phyloP scores from a whole-genome alignment of 2,113 vertebrate species.

The Heterocephalus glaber region DNA sequence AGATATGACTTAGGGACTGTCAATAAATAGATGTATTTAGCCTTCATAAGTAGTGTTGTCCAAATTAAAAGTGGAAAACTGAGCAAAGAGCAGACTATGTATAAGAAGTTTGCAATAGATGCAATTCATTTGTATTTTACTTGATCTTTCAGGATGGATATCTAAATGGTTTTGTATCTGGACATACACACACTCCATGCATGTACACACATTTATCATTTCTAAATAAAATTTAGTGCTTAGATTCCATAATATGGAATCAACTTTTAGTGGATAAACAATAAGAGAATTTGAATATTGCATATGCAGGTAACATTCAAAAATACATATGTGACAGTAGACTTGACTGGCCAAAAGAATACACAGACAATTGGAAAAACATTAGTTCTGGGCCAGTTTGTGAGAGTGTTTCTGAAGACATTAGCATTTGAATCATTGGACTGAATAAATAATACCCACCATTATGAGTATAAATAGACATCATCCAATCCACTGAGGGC shows the following conservation, averaged over 20 bases:
- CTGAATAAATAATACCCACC: not conserved
- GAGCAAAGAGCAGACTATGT: not conserved
- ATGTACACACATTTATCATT: not conserved
- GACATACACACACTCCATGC: not conserved
- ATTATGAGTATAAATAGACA: not conserved
- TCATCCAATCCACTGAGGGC: not conserved
- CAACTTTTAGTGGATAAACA: not conserved
- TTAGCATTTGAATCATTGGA: not conserved
- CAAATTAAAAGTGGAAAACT: not conserved
- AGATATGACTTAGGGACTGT: not conserved
- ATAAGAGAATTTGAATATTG: not conserved
- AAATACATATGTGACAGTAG: no score
- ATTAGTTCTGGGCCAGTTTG: not conserved
- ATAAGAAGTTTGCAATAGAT: not conserved
- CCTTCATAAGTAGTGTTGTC: not conserved
- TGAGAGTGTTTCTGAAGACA: not conserved
- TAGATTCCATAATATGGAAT: not conserved
- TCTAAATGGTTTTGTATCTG: not conserved
- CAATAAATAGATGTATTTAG: not conserved
- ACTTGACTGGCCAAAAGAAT: not conserved
- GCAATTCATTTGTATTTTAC: not conserved
- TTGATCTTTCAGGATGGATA: not conserved
- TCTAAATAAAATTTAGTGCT: not conserved
- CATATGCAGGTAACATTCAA: not conserved
- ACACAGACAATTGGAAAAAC: not conserved